A percentile compares a stretch with the other conserved stretches of the same genome.
These are phyloP conservation scores for Phylloscopus trochiloides DNA, from an alignment of 2,113 vertebrate genomes.

Conservation along the genomic window DNA sequence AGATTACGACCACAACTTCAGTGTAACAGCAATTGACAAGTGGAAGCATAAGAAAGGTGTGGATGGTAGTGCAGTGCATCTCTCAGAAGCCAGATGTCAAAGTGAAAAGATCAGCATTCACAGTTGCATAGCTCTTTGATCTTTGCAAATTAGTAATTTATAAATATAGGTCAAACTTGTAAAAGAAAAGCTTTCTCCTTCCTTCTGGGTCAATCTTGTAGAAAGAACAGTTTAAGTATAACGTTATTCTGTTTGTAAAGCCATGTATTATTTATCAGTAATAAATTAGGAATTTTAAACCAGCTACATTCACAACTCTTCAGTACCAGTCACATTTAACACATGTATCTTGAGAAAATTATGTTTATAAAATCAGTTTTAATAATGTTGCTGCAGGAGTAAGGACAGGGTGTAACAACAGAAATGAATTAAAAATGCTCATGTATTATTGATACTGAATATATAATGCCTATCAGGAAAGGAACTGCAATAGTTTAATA, in stretches of 20 bases:
- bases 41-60: background rate
- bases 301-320: constrained; percentile 21
- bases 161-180: constrained; percentile 6
- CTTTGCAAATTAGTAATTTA: constrained; percentile 44
- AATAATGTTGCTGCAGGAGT: constrained; percentile 68
- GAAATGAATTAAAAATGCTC: constrained; percentile 73
- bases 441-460: constrained; percentile 74
- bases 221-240: constrained; percentile 37
- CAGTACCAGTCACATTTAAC: constrained; percentile 40
- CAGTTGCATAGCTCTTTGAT: constrained; percentile 20
- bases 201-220: constrained; percentile 17
- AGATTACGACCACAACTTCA: background rate
- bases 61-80: background rate
- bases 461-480: constrained; percentile 63
- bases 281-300: constrained; percentile 59
- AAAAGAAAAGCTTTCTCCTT: constrained; percentile 3
- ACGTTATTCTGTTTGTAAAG: background rate
- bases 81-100: background rate
- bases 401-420: constrained; percentile 68
- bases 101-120: constrained; percentile 16
- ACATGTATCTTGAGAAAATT: constrained; percentile 58
- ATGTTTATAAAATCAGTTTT: constrained; percentile 69
- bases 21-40: background rate
- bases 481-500: constrained; percentile 57
- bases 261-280: constrained; percentile 69